A percentile compares a stretch with the other conserved stretches of the same genome.
phyloP scores from a whole-genome alignment of 2,888 invertebrate genomes.

The Drosophila melanosoma region DNA sequence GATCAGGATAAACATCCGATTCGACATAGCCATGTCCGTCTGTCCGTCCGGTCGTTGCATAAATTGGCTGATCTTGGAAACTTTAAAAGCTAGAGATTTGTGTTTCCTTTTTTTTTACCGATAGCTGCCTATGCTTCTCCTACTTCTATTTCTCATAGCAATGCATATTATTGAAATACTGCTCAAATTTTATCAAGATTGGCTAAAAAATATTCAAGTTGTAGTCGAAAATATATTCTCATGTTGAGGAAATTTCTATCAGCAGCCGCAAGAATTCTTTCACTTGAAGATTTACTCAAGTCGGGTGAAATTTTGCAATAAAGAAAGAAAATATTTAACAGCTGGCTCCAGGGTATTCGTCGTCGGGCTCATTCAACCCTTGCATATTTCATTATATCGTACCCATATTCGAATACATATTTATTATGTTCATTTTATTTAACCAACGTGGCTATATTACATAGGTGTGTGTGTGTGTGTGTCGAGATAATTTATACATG shows the following conservation, averaged over 20 bases:
- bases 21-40: too few species aligned
- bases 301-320: background rate
- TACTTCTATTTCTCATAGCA: background rate
- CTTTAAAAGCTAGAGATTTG: background rate
- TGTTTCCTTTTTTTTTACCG: background rate
- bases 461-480: slow-evolving; percentile 11
- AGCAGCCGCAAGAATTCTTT: too few species aligned
- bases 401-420: slow-evolving; percentile 4
- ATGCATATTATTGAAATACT: background rate
- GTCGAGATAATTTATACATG: slow-evolving; percentile 58
- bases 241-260: too few species aligned
- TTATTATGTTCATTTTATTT: slow-evolving; percentile 63
- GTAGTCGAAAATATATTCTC: too few species aligned
- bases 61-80: too few species aligned
- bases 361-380: background rate
- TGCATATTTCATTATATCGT: slow-evolving; percentile 30
- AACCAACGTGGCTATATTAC: slow-evolving; percentile 39
- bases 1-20: background rate
- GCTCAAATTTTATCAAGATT: too few species aligned
- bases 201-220: too few species aligned
- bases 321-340: background rate
- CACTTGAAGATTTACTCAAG: too few species aligned
- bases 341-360: background rate
- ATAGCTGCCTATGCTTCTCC: background rate
- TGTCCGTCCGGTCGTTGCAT: too few species aligned